phyloP scores from a whole-genome alignment of 2,888 invertebrate genomes.

The Adelognathus sp. region DNA sequence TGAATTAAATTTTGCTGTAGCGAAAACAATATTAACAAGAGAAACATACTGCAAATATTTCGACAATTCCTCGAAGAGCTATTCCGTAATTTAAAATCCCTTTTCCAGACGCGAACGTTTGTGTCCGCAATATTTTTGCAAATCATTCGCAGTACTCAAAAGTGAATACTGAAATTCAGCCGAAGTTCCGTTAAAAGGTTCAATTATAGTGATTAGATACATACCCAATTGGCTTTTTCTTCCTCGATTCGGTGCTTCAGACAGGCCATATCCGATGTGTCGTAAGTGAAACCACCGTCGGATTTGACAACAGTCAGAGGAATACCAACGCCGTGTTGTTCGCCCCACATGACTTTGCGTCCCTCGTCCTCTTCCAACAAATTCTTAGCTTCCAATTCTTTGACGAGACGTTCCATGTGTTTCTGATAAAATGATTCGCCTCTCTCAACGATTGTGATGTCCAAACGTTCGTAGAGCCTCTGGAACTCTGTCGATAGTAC shows the following conservation, averaged over 20 bases:
- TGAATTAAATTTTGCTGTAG: no score
- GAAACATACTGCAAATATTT: no score
- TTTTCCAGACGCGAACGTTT: no score
- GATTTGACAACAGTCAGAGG: constrained; percentile 98
- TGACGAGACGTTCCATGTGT: constrained; percentile 91
- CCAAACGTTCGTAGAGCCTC: constrained; percentile 93
- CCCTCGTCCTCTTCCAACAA: constrained; percentile 91
- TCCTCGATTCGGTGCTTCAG: constrained; percentile 91
- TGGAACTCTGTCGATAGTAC: constrained; percentile 87
- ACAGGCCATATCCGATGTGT: constrained; percentile 98
- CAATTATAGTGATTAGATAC: neutral
- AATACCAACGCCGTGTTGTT: constrained; percentile 86
- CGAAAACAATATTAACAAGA: no score
- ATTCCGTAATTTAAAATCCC: no score
- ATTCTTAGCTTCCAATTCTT: constrained; percentile 87
- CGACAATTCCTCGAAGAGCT: no score
- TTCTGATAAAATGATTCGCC: constrained; percentile 99
- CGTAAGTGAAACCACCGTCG: constrained; percentile 98
- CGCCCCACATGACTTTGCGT: constrained; percentile 92
- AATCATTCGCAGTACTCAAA: no score
- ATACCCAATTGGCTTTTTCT: constrained; percentile 93
- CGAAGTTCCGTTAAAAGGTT: neutral
- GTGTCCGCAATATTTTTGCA: no score
- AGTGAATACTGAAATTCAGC: no score
- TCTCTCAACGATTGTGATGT: constrained; percentile 89